phyloP scores from a whole-genome alignment of 2,113 vertebrate species.

The Gallinago paraguaiae region DNA sequence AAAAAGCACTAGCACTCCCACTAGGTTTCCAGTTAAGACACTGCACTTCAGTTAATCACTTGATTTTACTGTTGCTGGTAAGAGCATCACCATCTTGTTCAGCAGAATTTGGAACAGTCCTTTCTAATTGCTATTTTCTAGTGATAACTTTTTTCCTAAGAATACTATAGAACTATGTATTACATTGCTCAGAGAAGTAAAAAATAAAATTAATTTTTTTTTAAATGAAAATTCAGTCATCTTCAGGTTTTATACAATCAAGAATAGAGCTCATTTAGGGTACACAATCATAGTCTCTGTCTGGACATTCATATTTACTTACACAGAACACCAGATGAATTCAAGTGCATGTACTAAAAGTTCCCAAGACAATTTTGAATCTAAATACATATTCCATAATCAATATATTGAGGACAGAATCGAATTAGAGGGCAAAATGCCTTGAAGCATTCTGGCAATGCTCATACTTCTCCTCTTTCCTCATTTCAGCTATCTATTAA shows the following conservation, averaged over 20 bases:
- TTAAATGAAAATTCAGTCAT: background rate
- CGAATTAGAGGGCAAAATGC: background rate
- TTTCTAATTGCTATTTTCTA: background rate
- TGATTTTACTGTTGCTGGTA: background rate
- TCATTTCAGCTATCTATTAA: background rate
- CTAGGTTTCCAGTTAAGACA: background rate
- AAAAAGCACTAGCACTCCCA: background rate
- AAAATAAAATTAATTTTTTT: background rate
- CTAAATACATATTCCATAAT: background rate
- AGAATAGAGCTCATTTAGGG: background rate
- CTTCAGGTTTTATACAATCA: background rate
- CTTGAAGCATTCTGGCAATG: background rate
- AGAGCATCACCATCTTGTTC: background rate
- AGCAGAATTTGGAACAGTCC: background rate
- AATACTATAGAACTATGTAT: background rate
- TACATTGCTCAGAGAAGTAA: background rate
- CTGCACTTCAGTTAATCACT: background rate
- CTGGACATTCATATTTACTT: background rate
- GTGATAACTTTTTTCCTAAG: background rate
- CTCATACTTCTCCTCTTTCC: accelerated
- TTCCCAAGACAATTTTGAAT: background rate
- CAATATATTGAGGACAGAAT: background rate
- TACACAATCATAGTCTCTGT: background rate
- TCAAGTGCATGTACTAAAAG: background rate
- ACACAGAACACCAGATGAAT: background rate